Evolutionary conservation across 30 jellyfish, hydroid and myxozoan species (phyloP), one percentile per base, ranked within the genome.

Genomic region (Aurelia aurita complex sp. Pacific): DNA sequence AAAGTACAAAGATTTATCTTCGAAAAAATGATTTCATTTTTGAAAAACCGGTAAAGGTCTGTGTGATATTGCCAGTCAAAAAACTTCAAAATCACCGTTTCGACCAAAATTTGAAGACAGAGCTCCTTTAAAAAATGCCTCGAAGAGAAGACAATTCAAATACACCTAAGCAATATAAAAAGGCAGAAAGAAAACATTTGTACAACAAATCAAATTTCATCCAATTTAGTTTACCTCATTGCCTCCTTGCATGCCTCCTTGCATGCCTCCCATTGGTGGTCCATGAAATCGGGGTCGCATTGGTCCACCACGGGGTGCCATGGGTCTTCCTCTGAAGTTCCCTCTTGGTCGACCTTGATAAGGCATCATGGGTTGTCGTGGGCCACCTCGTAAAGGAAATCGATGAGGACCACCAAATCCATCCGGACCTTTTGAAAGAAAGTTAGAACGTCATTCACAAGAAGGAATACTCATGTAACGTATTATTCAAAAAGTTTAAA

Each of bases 221-320:
- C 15, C 2, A 1, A 7, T 63, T n/a, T 12, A 32, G 57, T 13
- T 9, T 69, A 82, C 92, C 92, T 82, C 80, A 10, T 73, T 73
- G 36, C 96, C 91, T 46, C 57, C 57, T 46, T 46, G 57, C 35
- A 35, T 51, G 42, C 71, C 74, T 3, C 73, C 89, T 46, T 46
- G 57, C 35, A 35, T 51, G 42, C 71, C 74, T 3, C 73, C 89
- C 54, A 53, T 61, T 18, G 97, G 85, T 18, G 87, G 90, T 43
- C 89, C 87, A 54, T 82, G 97, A 74, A 72, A 79, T 10, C 92
- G 91, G 11, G 87, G 77, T 12, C 85, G 67, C 69, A 71, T 36
- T 23, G 76, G 87, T 40, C 88, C 88, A 17, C 91, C 96, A 46
- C 97, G 92, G 29, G 68, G 86, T 32, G 54, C 75, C 93, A 84